Conservation (phyloP, 2,113 vertebrate genomes). For the Cottus gobio region DNA sequence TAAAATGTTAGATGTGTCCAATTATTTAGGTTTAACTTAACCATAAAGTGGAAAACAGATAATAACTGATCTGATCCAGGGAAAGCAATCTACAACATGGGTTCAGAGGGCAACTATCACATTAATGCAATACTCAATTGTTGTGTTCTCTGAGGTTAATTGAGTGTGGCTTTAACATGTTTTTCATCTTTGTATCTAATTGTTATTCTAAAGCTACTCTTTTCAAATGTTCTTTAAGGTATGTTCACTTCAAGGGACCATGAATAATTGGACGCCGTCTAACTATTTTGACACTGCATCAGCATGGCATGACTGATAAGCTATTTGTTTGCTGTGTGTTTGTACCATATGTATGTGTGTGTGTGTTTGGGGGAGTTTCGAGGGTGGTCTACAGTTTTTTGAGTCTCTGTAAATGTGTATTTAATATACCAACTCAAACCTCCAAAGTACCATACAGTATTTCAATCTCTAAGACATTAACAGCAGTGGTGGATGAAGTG, state of each 20-base stretch:
- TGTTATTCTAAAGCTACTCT: neutral
- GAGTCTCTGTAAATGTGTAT: neutral
- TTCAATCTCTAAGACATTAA: neutral
- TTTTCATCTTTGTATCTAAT: slow-evolving; percentile 6
- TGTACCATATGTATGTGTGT: neutral
- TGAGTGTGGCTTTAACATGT: slow-evolving; percentile 23
- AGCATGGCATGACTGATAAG: slow-evolving; percentile 46
- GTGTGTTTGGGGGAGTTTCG: neutral
- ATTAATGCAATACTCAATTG: slow-evolving; percentile 7
- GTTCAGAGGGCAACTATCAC: slow-evolving; percentile 33
- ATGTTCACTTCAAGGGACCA: slow-evolving; percentile 8
- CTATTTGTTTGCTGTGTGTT: neutral
- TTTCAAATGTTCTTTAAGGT: slow-evolving; percentile 21
- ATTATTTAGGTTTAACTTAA: slow-evolving; percentile 64
- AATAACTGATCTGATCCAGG: slow-evolving; percentile 22
- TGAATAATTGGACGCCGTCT: slow-evolving; percentile 70
- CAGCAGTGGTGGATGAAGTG: slow-evolving; percentile 12
- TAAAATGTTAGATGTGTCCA: slow-evolving; percentile 63
- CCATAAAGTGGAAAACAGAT: slow-evolving; percentile 21
- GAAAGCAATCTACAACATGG: slow-evolving; percentile 35
- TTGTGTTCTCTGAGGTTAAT: slow-evolving; percentile 29
- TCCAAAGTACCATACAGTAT: neutral
- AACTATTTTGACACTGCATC: slow-evolving; percentile 39
- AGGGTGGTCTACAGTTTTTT: neutral
- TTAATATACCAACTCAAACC: neutral